Evolutionary conservation across 2,113 vertebrate genomes (phyloP).

Genomic region (Bostrychus sinensis): DNA sequence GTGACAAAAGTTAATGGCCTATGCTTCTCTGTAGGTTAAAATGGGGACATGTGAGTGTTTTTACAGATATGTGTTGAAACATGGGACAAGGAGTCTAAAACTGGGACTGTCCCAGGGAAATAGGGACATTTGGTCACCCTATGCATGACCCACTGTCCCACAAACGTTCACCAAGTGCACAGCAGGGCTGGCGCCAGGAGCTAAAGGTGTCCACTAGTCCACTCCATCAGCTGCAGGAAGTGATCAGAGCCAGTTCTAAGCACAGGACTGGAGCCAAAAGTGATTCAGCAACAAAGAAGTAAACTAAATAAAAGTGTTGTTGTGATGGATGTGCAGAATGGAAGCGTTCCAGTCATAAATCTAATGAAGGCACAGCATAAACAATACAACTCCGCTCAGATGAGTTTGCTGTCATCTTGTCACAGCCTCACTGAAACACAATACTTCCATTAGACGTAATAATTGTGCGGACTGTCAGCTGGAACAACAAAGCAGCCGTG

Average conservation of each 20-base stretch:
- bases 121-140: too few species aligned
- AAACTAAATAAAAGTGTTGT: constrained; percentile 21
- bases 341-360: constrained; percentile 11
- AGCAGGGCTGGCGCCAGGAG: constrained; percentile 45
- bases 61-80: too few species aligned
- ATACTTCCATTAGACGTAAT: constrained; percentile 55
- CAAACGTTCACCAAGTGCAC: constrained; percentile 52
- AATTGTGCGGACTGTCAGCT: constrained; percentile 56
- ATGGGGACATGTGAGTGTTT: too few species aligned
- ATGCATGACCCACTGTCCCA: constrained; percentile 42
- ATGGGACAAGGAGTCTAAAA: too few species aligned
- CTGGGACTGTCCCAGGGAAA: too few species aligned
- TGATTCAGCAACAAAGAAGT: constrained; percentile 12
- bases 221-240: constrained; percentile 58
- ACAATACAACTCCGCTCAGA: constrained; percentile 25
- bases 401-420: constrained; percentile 22
- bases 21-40: too few species aligned
- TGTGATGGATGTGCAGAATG: constrained; percentile 5
- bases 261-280: constrained; percentile 15
- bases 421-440: constrained; percentile 35
- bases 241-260: constrained; percentile 41
- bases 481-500: constrained; percentile 65
- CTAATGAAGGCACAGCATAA: constrained; percentile 2
- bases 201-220: constrained; percentile 63
- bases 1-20: too few species aligned